Percentiles rank a stretch among this genome's conserved stretches.
Evolutionary conservation across 92 coral and sea anemone species (phyloP).

Genomic region (Actinostola sp.): DNA sequence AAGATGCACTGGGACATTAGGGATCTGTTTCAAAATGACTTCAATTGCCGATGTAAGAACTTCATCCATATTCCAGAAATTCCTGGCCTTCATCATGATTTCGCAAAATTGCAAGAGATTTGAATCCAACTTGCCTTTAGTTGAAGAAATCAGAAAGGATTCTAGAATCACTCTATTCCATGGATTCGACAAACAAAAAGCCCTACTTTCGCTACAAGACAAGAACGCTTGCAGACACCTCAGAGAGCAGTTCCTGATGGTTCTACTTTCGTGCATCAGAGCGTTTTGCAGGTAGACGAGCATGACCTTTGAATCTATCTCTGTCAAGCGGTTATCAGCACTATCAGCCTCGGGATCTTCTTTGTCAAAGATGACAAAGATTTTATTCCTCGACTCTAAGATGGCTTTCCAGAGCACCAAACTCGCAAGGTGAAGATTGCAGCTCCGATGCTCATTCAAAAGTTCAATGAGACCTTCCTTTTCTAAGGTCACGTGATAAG

Average conservation of each 20-base stretch:
- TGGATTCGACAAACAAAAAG: neutral
- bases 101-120: conserved; percentile 25
- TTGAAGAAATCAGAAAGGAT: conserved; percentile 36
- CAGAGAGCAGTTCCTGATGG: conserved; percentile 67
- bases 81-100: conserved; percentile 2
- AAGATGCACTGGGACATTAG: conserved; percentile 17
- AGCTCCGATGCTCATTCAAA: conserved; percentile 34
- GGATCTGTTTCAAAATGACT: conserved; percentile 39
- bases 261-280: conserved; percentile 67
- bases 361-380: conserved; percentile 6
- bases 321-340: neutral
- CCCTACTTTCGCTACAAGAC: conserved; percentile 27
- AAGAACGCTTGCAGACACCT: conserved; percentile 71
- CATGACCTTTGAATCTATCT: conserved; percentile 49
- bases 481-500: conserved; percentile 22
- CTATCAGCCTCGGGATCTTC: neutral
- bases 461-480: conserved; percentile 41
- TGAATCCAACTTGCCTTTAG: conserved; percentile 47
- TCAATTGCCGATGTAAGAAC: conserved; percentile 37
- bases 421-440: conserved; percentile 27
- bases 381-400: conserved; percentile 6
- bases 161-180: conserved; percentile 46
- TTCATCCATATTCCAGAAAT: conserved; percentile 5
- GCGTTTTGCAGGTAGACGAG: conserved; percentile 82
- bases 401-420: conserved; percentile 55